Evolutionary conservation across 2,797 vertebrate species (phyloP).

Genomic region (Sandelia bainsii): DNA sequence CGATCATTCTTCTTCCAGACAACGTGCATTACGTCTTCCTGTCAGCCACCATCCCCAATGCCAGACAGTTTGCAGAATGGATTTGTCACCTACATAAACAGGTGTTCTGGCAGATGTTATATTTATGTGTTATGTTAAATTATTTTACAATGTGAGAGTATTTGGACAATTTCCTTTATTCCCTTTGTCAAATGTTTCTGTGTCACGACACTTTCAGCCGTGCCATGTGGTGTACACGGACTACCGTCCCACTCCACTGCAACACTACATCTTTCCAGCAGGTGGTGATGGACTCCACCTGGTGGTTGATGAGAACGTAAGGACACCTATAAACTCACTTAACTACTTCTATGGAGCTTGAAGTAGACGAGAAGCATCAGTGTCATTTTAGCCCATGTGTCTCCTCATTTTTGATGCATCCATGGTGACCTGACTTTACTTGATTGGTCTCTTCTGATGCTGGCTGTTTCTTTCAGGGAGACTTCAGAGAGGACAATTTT

Average conservation of each 20-base stretch:
- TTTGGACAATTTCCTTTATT: not conserved
- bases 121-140: not conserved
- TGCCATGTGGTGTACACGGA: conserved; percentile 99
- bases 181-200: too few species aligned
- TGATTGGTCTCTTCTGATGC: not conserved
- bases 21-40: conserved; percentile 99
- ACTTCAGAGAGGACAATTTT: conserved; percentile 99
- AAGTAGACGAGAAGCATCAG: not conserved
- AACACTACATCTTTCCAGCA: conserved; percentile 98
- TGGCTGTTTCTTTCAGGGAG: conserved; percentile 85
- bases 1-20: conserved; percentile 98
- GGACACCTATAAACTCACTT: conserved; percentile 38
- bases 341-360: not conserved
- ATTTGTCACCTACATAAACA: conserved; percentile 98
- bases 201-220: conserved; percentile 83
- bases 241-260: conserved; percentile 96
- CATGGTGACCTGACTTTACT: not conserved
- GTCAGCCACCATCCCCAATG: conserved; percentile 98
- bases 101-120: conserved; percentile 63
- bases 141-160: not conserved
- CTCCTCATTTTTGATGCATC: not conserved
- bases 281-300: conserved; percentile 98
- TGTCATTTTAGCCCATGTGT: not conserved
- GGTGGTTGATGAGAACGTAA: conserved; percentile 98
- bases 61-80: conserved; percentile 98